Base-by-base conservation (phyloP, 1,140 invertebrate species). In the Hyposmocoma kahamanoa region DNA sequence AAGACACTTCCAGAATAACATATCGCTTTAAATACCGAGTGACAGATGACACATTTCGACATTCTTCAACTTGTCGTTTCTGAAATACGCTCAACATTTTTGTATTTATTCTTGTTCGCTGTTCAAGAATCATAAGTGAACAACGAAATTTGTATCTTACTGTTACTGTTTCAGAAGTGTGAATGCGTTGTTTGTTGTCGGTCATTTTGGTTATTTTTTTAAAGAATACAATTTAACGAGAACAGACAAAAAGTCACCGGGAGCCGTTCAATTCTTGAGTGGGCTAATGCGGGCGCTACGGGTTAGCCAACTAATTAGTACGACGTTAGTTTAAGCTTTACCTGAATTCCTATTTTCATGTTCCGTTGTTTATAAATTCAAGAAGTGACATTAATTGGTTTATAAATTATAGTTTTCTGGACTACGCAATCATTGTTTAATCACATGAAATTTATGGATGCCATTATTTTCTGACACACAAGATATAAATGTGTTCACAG, bases 21-120 rank as follows among this genome's bases (percentile, higher is more conserved):
- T 78, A 85, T 85, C 67, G 72, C 68, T 81, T 77, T 85, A 85
- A 85, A 85, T 69, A 72, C 70, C 80, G 65, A 80, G 63, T 84
- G 82, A 85, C 82, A 85, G 82, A 76, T 84, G 82, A 85, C 82
- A 85, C 78, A 84, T 85, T 83, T 85, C 70, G 67, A 81, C 80
- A 84, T 84, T 84, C 80, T 80, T 85, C 80, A 85, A 83, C 78
- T 82, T 85, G 78, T 83, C 78, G 61, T 56, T 72, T 71, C 65
- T 79, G 77, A 81, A 75, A 85, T 76, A 72, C 67, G 56, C 59
- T 26, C 59, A 59, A 56, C 59, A 50, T 52, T 73, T 69, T 68
- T 72, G 71, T 74, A 74, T 72, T 74, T 69, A 67, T 72, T 72
- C 68, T 36, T 36, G 15, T 15, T 17, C 32, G 15, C 11, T 36